A percentile compares a stretch with the other conserved stretches of the same genome.
phyloP scores from a whole-genome alignment of 2,113 vertebrate species.

The Chloropsis hardwickii region DNA sequence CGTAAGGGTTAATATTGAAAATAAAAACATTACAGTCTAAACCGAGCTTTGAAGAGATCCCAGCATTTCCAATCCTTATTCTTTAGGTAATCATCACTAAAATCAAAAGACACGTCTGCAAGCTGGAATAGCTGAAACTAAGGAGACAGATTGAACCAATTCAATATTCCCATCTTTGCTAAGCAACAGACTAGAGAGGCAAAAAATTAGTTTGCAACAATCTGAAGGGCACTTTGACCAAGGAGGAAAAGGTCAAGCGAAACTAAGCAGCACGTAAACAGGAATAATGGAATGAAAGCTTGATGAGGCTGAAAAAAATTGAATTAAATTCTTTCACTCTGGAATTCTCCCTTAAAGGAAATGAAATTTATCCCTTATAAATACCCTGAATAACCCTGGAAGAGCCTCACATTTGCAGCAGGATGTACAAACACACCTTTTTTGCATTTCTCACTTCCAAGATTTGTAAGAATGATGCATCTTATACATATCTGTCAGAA shows the following conservation, averaged over 20 bases:
- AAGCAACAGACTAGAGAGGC: background rate
- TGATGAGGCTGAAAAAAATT: background rate
- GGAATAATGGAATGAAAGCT: background rate
- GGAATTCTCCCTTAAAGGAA: background rate
- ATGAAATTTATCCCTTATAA: background rate
- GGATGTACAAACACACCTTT: background rate
- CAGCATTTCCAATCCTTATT: background rate
- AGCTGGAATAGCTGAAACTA: background rate
- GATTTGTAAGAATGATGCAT: background rate
- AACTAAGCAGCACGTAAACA: background rate
- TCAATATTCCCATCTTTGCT: background rate
- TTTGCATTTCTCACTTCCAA: background rate
- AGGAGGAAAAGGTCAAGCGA: background rate
- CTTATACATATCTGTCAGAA: background rate
- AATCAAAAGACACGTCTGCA: background rate
- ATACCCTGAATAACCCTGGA: background rate
- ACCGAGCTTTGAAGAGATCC: background rate
- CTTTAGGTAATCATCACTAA: background rate
- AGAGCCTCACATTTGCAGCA: background rate
- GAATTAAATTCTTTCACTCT: background rate
- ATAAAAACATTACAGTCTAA: background rate
- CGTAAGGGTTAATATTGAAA: background rate
- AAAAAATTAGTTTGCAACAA: background rate
- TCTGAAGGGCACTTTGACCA: background rate
- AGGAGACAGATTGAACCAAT: background rate